Conservation (phyloP, 1,140 invertebrate genomes). For the Lithobius niger region DNA sequence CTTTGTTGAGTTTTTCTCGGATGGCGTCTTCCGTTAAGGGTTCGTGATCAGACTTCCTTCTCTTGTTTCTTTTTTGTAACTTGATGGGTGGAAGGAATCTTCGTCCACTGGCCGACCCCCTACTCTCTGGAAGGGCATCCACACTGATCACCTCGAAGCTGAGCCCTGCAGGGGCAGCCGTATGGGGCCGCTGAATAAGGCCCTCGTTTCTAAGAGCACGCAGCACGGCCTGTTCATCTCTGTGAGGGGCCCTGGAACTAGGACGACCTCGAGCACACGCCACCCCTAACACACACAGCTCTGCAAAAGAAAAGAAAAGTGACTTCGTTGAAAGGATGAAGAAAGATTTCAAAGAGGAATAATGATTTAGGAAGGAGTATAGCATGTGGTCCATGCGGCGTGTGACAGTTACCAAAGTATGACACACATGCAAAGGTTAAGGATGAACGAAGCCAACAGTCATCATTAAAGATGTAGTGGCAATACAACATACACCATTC, state of each 20-base stretch:
- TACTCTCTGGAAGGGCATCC: neutral
- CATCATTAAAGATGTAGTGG: no score
- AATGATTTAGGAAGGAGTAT: no score
- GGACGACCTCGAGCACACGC: neutral
- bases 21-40: neutral
- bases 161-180: neutral
- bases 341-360: no score
- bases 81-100: neutral
- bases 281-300: neutral
- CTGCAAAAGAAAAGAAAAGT: conserved; percentile 1
- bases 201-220: neutral
- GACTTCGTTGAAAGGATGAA: no score
- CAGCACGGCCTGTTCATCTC: neutral
- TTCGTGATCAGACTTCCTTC: no score
- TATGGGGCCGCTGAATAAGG: neutral
- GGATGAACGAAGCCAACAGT: no score
- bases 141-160: neutral
- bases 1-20: neutral
- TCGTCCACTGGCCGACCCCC: neutral
- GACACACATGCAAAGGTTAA: no score
- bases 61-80: neutral
- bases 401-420: no score
- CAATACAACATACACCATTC: no score
- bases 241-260: neutral
- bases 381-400: no score